Conservation (phyloP, 2,113 vertebrate species). For the Lasiurus cinereus region DNA sequence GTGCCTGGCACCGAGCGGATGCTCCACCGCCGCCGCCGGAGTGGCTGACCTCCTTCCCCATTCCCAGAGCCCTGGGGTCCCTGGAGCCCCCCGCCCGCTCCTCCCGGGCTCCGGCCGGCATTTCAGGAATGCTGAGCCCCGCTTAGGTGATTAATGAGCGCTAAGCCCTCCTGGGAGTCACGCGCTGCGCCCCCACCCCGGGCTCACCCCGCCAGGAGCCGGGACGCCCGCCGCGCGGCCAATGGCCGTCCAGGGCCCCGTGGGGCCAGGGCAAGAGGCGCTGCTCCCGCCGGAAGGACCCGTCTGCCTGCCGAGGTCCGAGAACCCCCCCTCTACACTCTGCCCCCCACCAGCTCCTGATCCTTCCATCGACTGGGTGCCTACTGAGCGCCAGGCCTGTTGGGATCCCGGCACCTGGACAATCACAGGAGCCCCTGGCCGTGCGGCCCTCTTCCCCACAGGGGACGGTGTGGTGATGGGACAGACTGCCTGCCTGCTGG, state of each 20-base stretch:
- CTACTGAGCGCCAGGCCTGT: neutral
- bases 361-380: neutral
- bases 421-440: neutral
- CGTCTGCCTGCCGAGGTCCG: neutral
- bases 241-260: neutral
- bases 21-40: neutral
- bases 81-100: slow-evolving; percentile 37
- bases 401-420: too few species aligned
- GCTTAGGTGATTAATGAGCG: slow-evolving; percentile 90
- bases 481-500: neutral
- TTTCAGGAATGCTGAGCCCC: slow-evolving; percentile 86
- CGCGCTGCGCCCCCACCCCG: slow-evolving; percentile 78
- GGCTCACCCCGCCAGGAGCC: neutral
- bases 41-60: neutral
- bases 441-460: neutral
- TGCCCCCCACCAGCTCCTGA: neutral
- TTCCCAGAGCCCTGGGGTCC: slow-evolving; percentile 62
- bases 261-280: neutral
- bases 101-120: slow-evolving; percentile 62
- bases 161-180: slow-evolving; percentile 88
- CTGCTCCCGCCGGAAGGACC: neutral
- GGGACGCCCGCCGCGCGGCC: neutral
- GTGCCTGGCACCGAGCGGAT: accelerated
- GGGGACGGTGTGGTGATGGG: neutral
- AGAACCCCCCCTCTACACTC: neutral